Base-by-base conservation (phyloP, 1,140 invertebrate genomes). In the Epicauta chinensis region DNA sequence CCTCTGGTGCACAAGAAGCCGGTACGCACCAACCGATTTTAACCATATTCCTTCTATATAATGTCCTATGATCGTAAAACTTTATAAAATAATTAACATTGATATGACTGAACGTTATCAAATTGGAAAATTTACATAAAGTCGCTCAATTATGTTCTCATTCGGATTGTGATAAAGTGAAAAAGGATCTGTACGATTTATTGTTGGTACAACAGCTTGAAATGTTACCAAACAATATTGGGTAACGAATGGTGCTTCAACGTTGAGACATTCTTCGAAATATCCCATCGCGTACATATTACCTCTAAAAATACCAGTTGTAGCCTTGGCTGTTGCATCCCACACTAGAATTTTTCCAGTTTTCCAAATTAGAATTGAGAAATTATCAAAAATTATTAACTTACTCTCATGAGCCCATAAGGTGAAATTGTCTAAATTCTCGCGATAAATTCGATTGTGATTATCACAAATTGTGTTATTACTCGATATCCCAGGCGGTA, bases 211-310 rank as follows among this genome's bases (percentile, higher is more conserved):
- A 66, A 70, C 32, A 64, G 64, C 36, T 51, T 61, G 47, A 10
- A 78, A 65, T 7, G 75, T 71, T 2, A 73, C 74, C n/a, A 80
- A 59, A 61, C 78, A 81, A 60, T 80, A 80, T 63, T 79, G 74
- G 0, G 74, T 73, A 30, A 64, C 62, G 30, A 79, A 70, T 1
- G 74, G 74, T 1, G 68, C 66, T 29, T 75, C 67, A 1, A 68
- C 69, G 10, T 67, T 58, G 12, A 81, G 58, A 42, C 80, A 82
- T 60, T 83, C 76, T 52, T 83, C 80, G 55, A 77, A 82, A 63
- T 82, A 77, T 0, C 80, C 81, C 30, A 83, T 70, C 37, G 82
- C 75, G 59, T 75, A 81, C 1, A 71, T 70, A 43, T 74, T 79
- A 0, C 78, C 80, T 13, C 70, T 74, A 0, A 82, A 60, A 6